Evolutionary conservation across 1,140 invertebrate genomes (phyloP).

Genomic region (Cydia pomonella): DNA sequence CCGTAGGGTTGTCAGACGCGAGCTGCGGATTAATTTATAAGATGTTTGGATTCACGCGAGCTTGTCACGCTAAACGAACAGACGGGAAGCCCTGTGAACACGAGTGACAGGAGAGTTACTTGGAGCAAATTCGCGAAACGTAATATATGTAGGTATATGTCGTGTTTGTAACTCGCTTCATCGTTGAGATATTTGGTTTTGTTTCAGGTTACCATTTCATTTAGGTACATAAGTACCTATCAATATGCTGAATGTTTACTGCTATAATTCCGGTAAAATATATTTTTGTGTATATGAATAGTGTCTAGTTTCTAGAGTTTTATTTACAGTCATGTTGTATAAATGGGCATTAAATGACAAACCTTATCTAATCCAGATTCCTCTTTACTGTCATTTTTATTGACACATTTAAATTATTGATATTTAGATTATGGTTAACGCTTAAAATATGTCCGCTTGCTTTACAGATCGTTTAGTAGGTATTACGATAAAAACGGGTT

Average conservation of each 20-base stretch:
- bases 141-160: constrained; percentile 8
- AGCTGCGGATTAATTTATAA: constrained; percentile 29
- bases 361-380: too few species aligned
- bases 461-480: too few species aligned
- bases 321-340: too few species aligned
- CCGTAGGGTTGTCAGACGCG: constrained; percentile 28
- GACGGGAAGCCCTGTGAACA: constrained; percentile 25
- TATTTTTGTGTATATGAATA: neutral
- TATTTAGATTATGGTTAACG: too few species aligned
- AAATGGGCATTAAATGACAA: too few species aligned
- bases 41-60: constrained; percentile 31
- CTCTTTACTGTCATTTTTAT: too few species aligned
- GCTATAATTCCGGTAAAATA: neutral
- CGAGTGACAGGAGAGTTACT: constrained; percentile 19
- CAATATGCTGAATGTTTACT: neutral
- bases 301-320: too few species aligned
- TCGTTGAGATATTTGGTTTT: constrained; percentile 17
- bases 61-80: constrained; percentile 29
- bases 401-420: too few species aligned
- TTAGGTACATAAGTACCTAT: too few species aligned
- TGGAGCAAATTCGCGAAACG: constrained; percentile 15
- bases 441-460: too few species aligned
- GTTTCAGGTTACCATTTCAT: neutral
- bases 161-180: constrained; percentile 2
- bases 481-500: too few species aligned